Conservation (phyloP, 2,797 vertebrate species). For the Fundulus diaphanus region DNA sequence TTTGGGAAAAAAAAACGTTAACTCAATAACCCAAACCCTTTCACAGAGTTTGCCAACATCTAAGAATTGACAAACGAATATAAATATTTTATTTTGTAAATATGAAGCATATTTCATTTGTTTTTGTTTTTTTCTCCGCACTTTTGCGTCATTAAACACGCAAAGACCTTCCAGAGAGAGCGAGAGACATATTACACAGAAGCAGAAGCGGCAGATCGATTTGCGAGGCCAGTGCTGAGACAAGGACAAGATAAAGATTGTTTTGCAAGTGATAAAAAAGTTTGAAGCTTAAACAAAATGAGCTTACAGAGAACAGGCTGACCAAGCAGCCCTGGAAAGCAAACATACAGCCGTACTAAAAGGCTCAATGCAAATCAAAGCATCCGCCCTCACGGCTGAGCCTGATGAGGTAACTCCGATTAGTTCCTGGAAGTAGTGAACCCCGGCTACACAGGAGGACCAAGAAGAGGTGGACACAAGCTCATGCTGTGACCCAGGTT, state of each 20-base stretch:
- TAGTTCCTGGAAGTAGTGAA: constrained; percentile 52
- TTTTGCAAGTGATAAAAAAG: constrained; percentile 62
- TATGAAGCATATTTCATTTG: neutral
- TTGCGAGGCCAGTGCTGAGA: constrained; percentile 50
- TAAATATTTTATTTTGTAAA: constrained; percentile 2
- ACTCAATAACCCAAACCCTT: neutral
- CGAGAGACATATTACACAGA: constrained; percentile 18
- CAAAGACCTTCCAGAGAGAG: constrained; percentile 15
- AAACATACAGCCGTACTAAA: constrained; percentile 61
- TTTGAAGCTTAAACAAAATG: constrained; percentile 61
- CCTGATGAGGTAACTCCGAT: constrained; percentile 39
- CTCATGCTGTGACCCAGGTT: constrained; percentile 32
- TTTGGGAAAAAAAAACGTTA: constrained; percentile 34
- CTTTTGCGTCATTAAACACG: constrained; percentile 10
- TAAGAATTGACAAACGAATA: constrained; percentile 6
- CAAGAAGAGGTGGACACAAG: constrained; percentile 14
- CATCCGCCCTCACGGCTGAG: constrained; percentile 16
- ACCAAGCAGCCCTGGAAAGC: constrained; percentile 55
- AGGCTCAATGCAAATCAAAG: constrained; percentile 38
- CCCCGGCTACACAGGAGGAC: constrained; percentile 3
- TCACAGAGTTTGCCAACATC: neutral
- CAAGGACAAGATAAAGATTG: constrained; percentile 63
- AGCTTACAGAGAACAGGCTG: constrained; percentile 63
- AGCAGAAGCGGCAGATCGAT: constrained; percentile 47
- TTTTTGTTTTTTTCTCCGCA: constrained; percentile 4